Conservation (phyloP, 2,888 invertebrate genomes). For the Cheilosia variabilis region DNA sequence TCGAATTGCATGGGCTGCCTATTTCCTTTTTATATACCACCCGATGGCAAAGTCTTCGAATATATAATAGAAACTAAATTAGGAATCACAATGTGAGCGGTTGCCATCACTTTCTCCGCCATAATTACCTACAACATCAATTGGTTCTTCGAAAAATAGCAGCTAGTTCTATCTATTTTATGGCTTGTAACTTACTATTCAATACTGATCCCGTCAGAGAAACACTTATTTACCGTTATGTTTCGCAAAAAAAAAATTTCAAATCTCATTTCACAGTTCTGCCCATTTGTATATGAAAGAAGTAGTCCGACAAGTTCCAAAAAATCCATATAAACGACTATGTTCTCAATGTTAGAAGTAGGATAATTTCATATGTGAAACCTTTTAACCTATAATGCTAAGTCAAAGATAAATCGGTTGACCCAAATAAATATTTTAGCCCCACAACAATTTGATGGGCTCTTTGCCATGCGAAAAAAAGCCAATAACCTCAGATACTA, state of each 20-base stretch:
- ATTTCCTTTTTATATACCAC: no score
- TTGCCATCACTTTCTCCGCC: no score
- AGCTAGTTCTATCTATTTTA: no score
- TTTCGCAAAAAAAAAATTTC: no score
- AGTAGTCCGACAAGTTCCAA: background rate
- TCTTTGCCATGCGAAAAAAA: slow-evolving; percentile 16
- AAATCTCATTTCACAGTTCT: background rate
- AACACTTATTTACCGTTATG: background rate
- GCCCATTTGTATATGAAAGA: background rate
- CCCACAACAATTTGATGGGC: slow-evolving; percentile 15
- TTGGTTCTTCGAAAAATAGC: no score
- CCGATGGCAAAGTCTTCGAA: no score
- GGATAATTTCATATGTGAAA: background rate
- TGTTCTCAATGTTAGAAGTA: background rate
- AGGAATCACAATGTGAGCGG: no score
- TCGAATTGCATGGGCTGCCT: no score
- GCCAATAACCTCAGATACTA: slow-evolving; percentile 56
- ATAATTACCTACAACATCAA: no score
- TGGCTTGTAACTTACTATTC: no score
- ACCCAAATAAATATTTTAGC: slow-evolving; percentile 68
- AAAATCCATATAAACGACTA: background rate
- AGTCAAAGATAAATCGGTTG: slow-evolving; percentile 50
- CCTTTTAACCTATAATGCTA: slow-evolving; percentile 9
- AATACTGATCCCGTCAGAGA: background rate
- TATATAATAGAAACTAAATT: no score